These are phyloP conservation scores for Cacoxenus indagator DNA, from an alignment of 2,888 invertebrate species.

Conservation along the genomic window DNA sequence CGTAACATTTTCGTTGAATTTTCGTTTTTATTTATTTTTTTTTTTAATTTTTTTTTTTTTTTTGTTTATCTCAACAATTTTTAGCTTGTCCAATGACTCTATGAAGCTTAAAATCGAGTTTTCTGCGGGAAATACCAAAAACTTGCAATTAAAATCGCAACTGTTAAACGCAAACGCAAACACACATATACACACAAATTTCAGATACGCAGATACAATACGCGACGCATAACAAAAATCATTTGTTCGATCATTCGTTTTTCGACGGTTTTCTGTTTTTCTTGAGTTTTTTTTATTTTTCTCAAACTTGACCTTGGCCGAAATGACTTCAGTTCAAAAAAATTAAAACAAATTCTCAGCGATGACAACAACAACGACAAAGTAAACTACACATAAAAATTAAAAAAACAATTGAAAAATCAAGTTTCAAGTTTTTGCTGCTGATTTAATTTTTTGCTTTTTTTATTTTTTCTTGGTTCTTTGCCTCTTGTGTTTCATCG, in stretches of 20 bases:
- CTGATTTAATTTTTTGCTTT: neutral
- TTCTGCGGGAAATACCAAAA: neutral
- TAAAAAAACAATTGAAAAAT: neutral
- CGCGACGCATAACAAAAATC: neutral
- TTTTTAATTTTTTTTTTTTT: neutral
- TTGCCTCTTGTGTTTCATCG: neutral
- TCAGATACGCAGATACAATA: neutral
- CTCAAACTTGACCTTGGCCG: conserved; percentile 2
- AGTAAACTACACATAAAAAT: neutral
- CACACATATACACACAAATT: neutral
- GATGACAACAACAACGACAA: neutral
- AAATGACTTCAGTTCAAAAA: conserved; percentile 1
- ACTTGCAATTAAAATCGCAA: neutral
- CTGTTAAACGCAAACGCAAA: neutral
- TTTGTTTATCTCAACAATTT: neutral
- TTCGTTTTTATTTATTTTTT: neutral
- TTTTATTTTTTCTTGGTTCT: neutral
- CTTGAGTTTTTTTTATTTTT: neutral
- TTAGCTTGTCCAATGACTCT: neutral
- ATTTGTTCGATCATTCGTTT: neutral
- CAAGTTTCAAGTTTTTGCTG: neutral
- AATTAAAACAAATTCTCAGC: neutral
- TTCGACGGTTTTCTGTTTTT: no score
- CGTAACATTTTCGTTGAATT: conserved; percentile 11
- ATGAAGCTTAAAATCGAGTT: neutral